Base-by-base conservation (phyloP, 1,140 invertebrate species). In the Lutraria rhynchaena region DNA sequence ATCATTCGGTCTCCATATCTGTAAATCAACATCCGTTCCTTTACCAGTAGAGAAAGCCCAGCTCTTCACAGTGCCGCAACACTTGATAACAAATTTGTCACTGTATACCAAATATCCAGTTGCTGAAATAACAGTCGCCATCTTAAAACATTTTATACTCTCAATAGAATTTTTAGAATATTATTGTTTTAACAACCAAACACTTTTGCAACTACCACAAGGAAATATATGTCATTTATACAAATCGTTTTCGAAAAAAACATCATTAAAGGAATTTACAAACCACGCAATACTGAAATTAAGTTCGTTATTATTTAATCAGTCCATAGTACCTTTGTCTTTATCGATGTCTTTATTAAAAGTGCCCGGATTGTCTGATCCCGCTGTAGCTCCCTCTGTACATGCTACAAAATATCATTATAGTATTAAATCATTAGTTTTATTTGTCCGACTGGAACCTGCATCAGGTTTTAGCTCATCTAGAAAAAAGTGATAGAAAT, bases 1-100 rank as follows among this genome's bases (percentile, higher is more conserved):
- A 33, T 69, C 65, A 13, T 7, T 15, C 1, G 76, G 76, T 49
- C 76, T 19, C 76, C 76, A 80, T 31, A 70, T 37, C 49, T 80
- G 76, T 9, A 80, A 33, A 33, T 80, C 63, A 55, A 80, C 53
- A 3, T 35, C 19, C 46, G 35, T 55, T 11, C 19, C 24, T 24
- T 80, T 63, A 17, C 76, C 76, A 33, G 27, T 69, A 7, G 63
- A 70, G 35, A 80, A 80, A 22, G 58, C 63, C 76, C 76, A 80
- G 22, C 41, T 19, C 41, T 49, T 41, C 1, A 80, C 29, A 2
- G 65, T 55, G 35, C 76, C 76, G 46, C 76, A 80, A 46, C 76
- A 80, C 15, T 44, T 24, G 0, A 69, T 22, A 17, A 9, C 37
- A 31, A 70, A 80, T 4, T 53, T 3, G 29, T 69, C 76, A 3